phyloP scores from a whole-genome alignment of 2,797 vertebrate species.

The Anabacerthia variegaticeps region DNA sequence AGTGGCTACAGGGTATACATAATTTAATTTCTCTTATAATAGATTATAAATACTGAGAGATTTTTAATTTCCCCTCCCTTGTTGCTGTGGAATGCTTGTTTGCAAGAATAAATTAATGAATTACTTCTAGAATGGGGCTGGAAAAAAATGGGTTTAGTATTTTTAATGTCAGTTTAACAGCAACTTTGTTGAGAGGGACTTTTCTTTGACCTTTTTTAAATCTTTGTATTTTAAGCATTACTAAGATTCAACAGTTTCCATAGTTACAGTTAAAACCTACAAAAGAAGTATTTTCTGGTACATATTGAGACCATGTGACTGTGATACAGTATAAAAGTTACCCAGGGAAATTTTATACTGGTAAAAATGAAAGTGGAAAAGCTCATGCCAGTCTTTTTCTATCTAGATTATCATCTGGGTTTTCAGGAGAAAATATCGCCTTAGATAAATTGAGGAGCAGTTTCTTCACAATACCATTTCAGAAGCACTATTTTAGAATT shows the following conservation, averaged over 20 bases:
- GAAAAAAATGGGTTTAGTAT: conserved; percentile 13
- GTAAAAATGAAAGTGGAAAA: conserved; percentile 18
- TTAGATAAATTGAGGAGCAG: not conserved
- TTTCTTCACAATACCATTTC: not conserved
- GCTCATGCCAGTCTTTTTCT: conserved; percentile 12
- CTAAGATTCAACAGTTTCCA: conserved; percentile 22
- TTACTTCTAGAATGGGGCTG: conserved; percentile 1
- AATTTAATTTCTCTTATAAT: conserved; percentile 43
- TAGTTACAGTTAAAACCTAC: conserved; percentile 10
- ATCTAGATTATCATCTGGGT: not conserved
- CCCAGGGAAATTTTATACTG: conserved; percentile 48
- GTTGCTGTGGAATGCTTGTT: conserved; percentile 26
- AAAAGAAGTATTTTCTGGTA: not conserved
- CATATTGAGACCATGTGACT: conserved; percentile 73
- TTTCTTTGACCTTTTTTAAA: conserved; percentile 23
- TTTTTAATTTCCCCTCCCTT: not conserved
- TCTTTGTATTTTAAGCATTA: conserved; percentile 55
- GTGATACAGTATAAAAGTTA: conserved; percentile 66
- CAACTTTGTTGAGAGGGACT: conserved; percentile 31
- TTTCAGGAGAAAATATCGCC: conserved; percentile 25
- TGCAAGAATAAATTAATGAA: conserved; percentile 17
- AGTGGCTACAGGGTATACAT: conserved; percentile 31
- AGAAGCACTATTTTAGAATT: not conserved
- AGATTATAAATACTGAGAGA: not conserved
- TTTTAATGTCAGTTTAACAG: conserved; percentile 31